Percentiles rank a stretch among this genome's conserved stretches.
These are phyloP conservation scores for Plectrocnemia conspersa DNA, from an alignment of 1,140 invertebrate species.

Conservation along the genomic window DNA sequence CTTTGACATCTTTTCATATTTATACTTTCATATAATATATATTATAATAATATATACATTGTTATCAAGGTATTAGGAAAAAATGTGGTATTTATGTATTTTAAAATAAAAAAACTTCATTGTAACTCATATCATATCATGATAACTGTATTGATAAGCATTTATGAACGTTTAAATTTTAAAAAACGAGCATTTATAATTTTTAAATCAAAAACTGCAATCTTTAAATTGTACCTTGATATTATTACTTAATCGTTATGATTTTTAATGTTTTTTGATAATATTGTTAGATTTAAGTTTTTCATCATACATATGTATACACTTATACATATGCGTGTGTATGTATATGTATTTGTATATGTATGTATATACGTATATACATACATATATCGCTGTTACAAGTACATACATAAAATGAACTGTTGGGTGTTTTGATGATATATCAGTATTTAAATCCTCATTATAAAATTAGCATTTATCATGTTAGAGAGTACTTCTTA, in stretches of 20 bases:
- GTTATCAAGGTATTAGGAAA: slow-evolving; percentile 14
- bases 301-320: neutral
- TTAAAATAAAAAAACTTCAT: slow-evolving; percentile 18
- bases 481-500: slow-evolving; percentile 36
- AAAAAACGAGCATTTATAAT: neutral
- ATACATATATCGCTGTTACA: slow-evolving; percentile 7
- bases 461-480: slow-evolving; percentile 35
- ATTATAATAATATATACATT: no score
- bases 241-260: no score
- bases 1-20: slow-evolving; percentile 27
- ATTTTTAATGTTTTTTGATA: no score
- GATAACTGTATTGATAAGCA: slow-evolving; percentile 7
- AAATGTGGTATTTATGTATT: slow-evolving; percentile 2
- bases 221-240: slow-evolving; percentile 16
- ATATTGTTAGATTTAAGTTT: no score
- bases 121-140: slow-evolving; percentile 28
- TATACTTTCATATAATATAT: slow-evolving; percentile 32
- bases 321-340: neutral
- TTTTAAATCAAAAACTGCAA: neutral
- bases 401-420: slow-evolving; percentile 29
- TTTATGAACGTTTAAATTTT: neutral
- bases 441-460: slow-evolving; percentile 36
- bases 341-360: neutral
- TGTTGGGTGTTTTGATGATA: slow-evolving; percentile 34
- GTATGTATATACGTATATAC: slow-evolving; percentile 1